phyloP scores from a whole-genome alignment of 2,797 vertebrate genomes.

The Australoheros facetus region DNA sequence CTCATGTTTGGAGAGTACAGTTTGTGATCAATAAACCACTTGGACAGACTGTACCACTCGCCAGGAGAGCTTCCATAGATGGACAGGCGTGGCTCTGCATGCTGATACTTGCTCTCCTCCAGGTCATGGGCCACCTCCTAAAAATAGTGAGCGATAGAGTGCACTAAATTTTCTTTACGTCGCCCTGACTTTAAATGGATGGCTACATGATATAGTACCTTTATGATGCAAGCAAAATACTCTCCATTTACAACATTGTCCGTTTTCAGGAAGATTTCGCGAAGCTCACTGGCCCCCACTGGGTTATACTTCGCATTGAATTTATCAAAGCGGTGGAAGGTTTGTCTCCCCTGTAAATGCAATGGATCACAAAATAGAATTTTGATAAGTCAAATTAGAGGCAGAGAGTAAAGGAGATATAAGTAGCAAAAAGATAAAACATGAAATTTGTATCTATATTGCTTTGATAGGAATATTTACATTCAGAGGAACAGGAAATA shows the following conservation, averaged over 20 bases:
- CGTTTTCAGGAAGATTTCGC: constrained; percentile 95
- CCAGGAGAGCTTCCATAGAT: constrained; percentile 90
- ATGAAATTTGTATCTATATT: background rate
- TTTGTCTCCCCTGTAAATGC: constrained; percentile 89
- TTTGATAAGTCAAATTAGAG: background rate
- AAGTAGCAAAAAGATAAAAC: background rate
- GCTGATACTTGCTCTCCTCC: constrained; percentile 97
- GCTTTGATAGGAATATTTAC: background rate
- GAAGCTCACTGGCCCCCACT: constrained; percentile 94
- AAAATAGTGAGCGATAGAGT: constrained; percentile 8
- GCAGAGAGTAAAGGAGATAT: background rate
- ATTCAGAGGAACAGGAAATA: background rate
- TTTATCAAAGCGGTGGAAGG: constrained; percentile 97
- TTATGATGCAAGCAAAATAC: constrained; percentile 96
- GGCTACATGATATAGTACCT: constrained; percentile 77
- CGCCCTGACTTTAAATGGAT: background rate
- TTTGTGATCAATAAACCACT: constrained; percentile 96
- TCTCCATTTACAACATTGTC: constrained; percentile 94
- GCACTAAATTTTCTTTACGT: background rate
- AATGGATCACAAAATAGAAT: background rate
- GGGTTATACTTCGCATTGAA: constrained; percentile 99
- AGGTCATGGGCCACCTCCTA: constrained; percentile 92
- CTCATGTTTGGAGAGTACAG: constrained; percentile 94
- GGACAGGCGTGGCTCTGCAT: constrained; percentile 93
- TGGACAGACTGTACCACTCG: constrained; percentile 90